Percentiles rank a stretch among this genome's conserved stretches.
Conservation (phyloP, 2,797 vertebrate genomes). For the Leucoraja ocellata region DNA sequence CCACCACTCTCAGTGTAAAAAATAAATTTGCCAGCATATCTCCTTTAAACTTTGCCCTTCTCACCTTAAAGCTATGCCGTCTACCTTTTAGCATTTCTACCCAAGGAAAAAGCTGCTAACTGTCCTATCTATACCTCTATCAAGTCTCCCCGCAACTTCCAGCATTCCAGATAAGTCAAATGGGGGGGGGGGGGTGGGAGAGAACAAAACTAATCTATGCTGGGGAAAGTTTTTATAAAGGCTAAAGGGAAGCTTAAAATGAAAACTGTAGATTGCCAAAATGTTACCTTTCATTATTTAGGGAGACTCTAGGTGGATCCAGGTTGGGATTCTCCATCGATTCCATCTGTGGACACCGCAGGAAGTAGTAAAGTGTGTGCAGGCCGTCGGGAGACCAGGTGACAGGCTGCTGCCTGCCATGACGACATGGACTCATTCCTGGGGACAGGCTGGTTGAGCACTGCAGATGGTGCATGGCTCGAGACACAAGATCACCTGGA, state of each 20-base stretch:
- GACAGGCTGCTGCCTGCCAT: conserved; percentile 66
- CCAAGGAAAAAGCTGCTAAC: too few species aligned
- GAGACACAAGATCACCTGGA: conserved; percentile 82
- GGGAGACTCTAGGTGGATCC: conserved; percentile 70
- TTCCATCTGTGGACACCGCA: conserved; percentile 86
- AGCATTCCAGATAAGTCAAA: too few species aligned
- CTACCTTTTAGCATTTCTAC: too few species aligned
- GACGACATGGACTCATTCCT: conserved; percentile 57
- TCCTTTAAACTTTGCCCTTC: too few species aligned
- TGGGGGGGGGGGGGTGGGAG: too few species aligned
- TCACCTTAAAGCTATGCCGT: too few species aligned
- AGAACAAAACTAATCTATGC: too few species aligned
- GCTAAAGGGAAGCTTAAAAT: not conserved
- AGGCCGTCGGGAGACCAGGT: conserved; percentile 85
- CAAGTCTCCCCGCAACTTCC: too few species aligned
- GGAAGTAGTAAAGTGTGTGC: conserved; percentile 87
- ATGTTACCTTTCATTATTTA: conserved; percentile 71
- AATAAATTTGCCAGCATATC: too few species aligned
- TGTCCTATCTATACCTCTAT: too few species aligned
- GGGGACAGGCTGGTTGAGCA: conserved; percentile 62
- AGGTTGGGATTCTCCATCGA: conserved; percentile 86
- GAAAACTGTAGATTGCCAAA: not conserved
- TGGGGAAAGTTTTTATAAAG: too few species aligned
- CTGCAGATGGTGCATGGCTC: conserved; percentile 88
- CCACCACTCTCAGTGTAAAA: too few species aligned